These are phyloP conservation scores for Ophioninae sp. DNA, from an alignment of 2,888 invertebrate species.

Conservation along the genomic window DNA sequence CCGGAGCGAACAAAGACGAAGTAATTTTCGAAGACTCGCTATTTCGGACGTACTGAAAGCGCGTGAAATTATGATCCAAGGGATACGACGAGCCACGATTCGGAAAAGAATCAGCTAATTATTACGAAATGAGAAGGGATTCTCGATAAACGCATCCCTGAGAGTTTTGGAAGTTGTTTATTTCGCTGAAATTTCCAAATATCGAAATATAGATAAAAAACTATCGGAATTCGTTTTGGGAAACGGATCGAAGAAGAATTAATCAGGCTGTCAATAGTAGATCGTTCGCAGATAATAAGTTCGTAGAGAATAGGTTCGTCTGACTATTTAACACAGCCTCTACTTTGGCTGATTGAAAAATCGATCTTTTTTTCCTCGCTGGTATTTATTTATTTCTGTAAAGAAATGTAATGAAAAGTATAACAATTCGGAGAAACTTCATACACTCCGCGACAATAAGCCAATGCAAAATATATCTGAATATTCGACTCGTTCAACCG, in stretches of 20 bases:
- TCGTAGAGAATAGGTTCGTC: background rate
- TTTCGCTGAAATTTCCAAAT: background rate
- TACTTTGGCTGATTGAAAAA: background rate
- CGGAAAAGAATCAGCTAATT: background rate
- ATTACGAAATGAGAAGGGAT: background rate
- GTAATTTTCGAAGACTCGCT: background rate
- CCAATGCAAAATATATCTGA: too few species aligned
- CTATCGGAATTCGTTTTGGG: background rate
- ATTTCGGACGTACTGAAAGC: background rate
- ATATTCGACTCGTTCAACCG: too few species aligned
- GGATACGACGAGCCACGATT: background rate
- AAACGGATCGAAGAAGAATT: background rate
- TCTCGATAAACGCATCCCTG: background rate
- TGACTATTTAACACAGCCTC: background rate
- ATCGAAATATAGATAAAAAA: background rate
- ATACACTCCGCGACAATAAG: too few species aligned
- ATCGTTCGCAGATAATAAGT: background rate
- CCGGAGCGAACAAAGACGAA: conserved; percentile 27
- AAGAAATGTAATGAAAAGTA: too few species aligned
- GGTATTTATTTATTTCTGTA: too few species aligned
- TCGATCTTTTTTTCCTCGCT: too few species aligned
- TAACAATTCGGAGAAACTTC: too few species aligned
- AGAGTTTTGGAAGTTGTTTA: background rate
- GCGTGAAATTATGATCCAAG: background rate
- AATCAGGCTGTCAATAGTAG: background rate